Percentiles rank a stretch among this genome's conserved stretches.
Conservation (phyloP, 2,888 invertebrate species). For the Agrotis clavis region DNA sequence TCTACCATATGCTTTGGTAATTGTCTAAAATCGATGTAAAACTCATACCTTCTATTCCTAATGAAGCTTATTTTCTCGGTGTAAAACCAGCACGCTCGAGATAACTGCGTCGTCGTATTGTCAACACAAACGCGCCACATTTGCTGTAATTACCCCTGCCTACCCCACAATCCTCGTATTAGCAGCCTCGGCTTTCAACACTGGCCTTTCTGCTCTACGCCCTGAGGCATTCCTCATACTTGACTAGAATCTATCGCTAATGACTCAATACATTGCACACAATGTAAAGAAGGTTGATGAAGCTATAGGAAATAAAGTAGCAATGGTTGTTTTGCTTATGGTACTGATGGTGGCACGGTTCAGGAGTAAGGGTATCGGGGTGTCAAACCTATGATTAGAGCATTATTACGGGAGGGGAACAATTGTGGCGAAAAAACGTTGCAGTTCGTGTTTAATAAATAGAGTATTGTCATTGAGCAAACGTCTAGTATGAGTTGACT, state of each 20-base stretch:
- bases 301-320: conserved; percentile 30
- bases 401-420: conserved; percentile 83
- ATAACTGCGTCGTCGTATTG: conserved; percentile 74
- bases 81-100: conserved; percentile 37
- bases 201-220: conserved; percentile 69
- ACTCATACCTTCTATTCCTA: background rate
- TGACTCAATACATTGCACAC: conserved; percentile 66
- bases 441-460: conserved; percentile 71
- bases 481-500: conserved; percentile 58
- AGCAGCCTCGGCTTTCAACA: conserved; percentile 79
- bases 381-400: conserved; percentile 89
- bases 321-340: conserved; percentile 66
- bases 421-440: conserved; percentile 83
- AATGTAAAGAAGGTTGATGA: background rate
- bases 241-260: conserved; percentile 22
- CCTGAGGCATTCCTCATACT: conserved; percentile 63
- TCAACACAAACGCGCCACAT: conserved; percentile 84
- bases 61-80: conserved; percentile 41
- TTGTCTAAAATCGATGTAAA: background rate
- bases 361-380: conserved; percentile 71
- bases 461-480: conserved; percentile 69
- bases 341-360: conserved; percentile 16
- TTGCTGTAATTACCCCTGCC: conserved; percentile 87
- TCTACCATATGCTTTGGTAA: too few relatives aligned
- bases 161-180: conserved; percentile 85